Evolutionary conservation across 2,797 vertebrate species (phyloP), one percentile per base, ranked within the genome.

Genomic region (Gymnothorax reevesii): DNA sequence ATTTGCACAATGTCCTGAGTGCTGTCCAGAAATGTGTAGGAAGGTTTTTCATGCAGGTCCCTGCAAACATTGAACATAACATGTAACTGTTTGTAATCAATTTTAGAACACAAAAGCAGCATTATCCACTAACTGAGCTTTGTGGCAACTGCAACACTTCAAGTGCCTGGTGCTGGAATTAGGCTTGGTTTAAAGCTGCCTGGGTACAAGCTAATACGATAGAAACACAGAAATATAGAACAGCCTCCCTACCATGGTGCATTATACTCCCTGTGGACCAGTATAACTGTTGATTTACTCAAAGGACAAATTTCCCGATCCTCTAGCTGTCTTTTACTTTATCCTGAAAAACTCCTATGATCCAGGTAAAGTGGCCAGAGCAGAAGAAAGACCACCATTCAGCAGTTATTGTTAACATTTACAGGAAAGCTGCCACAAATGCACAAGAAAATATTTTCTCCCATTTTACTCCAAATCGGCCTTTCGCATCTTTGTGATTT

Each of bases 301-400:
- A 52, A 52, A 49, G 6, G 33, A 79, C 49, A 0, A 13, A 79
- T 15, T 22, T 52, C 52, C 9, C 17, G 64, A 15, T 22, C 6
- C 20, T 71, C 27, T 7, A 8, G 15, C n/a, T 49, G 6, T 25
- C 49, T 55, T 54, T 8, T 20, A 2, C 25, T 54, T 80, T 80
- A 10, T 8, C 52, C 55, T 49, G 77, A 52, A n/a, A 8, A 22
- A n/a, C 22, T 25, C 42, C 25, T 66, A 86, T 33, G 7, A 57
- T 83, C 62, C 64, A 52, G 59, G 59, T 60, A 88, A 59, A 52
- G 75, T n/a, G 20, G 22, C 82, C 60, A 80, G 85, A n/a, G 66
- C 33, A 66, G 27, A 55, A 55, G 9, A 83, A 69, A 52, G 25
- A 82, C 22, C 25, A 80, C 33, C 9, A 7, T 13, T 20, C 49